Evolutionary conservation across 1,140 invertebrate species (phyloP), one percentile per base, ranked within the genome.

Genomic region (Drosophila lini): DNA sequence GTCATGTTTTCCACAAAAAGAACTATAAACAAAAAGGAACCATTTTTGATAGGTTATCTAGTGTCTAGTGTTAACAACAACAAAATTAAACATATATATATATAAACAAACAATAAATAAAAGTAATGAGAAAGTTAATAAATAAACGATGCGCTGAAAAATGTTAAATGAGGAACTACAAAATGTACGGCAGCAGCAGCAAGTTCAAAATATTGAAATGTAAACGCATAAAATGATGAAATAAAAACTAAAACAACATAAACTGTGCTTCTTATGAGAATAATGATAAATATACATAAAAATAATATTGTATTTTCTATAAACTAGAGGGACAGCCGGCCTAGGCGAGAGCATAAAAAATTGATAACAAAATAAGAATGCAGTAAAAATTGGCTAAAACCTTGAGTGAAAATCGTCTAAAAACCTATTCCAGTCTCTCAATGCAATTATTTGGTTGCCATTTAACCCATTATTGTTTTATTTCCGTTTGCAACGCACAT

Each of bases 201-300:
- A 61, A 89, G 84, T 88, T 88, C 83, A 88, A 88, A 68, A 61
- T 65, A 88, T 53, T 82, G 79, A 59, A 88, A 82, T 88, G 79
- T 82, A 86, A 88, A 86, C 83, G 82, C 82, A 86, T 84, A 88
- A 75, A 89, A 78, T 74, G 64, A 89, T 68, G 73, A 74, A 68
- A 67, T 78, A 71, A 69, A 78, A 78, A 56, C 44, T 63, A 50
- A 71, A 68, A 48, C 28, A 69, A 69, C 47, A 75, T 73, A 81
- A 79, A 78, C 70, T 84, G 84, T 88, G 84, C 84, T 88, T 88
- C 84, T 89, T 88, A 88, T 89, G 84, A 88, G 71, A 89, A 70
- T 74, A 83, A 78, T 59, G 70, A 82, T 83, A 52, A 41, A 62
- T 41, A 63, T 56, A 63, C 40, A 52, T 61, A 78, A 78, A 63